phyloP scores from a whole-genome alignment of 2,113 vertebrate genomes.

The Osmerus mordax region DNA sequence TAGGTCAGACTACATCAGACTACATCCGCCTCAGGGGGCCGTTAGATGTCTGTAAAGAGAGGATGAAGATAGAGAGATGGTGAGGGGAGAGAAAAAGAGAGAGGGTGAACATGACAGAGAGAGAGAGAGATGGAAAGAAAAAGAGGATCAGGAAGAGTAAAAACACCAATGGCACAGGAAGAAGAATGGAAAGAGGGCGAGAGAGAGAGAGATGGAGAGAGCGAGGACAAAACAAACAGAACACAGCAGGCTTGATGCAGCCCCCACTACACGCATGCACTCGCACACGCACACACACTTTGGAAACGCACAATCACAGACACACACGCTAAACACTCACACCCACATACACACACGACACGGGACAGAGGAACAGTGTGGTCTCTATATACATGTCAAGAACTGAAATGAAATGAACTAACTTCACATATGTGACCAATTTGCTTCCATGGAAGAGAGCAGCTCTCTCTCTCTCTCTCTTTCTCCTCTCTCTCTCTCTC shows the following conservation, averaged over 20 bases:
- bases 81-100: neutral
- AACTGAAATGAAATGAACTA: too few species aligned
- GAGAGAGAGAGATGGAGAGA: conserved; percentile 23
- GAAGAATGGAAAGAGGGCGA: neutral
- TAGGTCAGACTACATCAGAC: conserved; percentile 31
- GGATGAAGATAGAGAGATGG: conserved; percentile 9
- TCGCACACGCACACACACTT: conserved; percentile 32
- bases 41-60: conserved; percentile 25
- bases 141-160: neutral
- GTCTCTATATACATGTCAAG: too few species aligned
- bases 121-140: conserved; percentile 4
- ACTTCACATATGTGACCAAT: too few species aligned
- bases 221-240: neutral
- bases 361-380: too few species aligned
- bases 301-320: conserved; percentile 33
- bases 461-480: conserved; percentile 25
- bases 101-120: neutral
- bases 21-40: conserved; percentile 12
- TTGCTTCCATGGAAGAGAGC: neutral
- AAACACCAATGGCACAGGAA: neutral
- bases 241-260: neutral
- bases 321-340: neutral
- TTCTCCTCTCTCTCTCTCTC: neutral
- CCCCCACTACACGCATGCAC: conserved; percentile 24
- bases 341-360: neutral